phyloP scores from a whole-genome alignment of 2,888 invertebrate genomes.

The Conomelus anceps region DNA sequence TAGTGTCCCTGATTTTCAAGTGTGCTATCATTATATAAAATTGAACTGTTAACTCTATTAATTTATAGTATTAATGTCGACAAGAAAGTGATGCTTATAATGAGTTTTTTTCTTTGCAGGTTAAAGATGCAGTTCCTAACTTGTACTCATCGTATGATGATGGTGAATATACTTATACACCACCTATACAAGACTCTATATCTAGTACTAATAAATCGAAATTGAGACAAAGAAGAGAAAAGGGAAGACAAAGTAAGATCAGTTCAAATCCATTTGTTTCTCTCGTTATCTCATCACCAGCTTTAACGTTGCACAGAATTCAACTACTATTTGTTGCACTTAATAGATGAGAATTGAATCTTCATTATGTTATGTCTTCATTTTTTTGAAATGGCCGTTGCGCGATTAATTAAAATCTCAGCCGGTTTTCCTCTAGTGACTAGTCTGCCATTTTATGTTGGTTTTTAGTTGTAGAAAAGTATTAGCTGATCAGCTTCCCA shows the following conservation, averaged over 20 bases:
- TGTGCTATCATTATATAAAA: no score
- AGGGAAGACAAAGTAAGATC: conserved; percentile 55
- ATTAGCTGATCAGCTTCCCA: not conserved
- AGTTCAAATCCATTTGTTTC: conserved; percentile 15
- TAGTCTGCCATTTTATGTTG: not conserved
- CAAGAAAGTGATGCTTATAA: not conserved
- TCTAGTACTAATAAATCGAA: conserved; percentile 50
- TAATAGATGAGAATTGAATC: conserved; percentile 19
- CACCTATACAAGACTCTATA: conserved; percentile 56
- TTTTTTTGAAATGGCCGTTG: not conserved
- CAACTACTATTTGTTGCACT: not conserved
- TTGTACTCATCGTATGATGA: conserved; percentile 48
- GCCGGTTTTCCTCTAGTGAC: not conserved
- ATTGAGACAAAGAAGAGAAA: conserved; percentile 55
- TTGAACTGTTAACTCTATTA: no score
- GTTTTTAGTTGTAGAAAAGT: not conserved
- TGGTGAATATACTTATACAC: conserved; percentile 58
- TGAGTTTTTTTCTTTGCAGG: conserved; percentile 34
- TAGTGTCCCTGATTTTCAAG: no score
- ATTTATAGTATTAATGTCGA: not conserved
- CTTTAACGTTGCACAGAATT: not conserved
- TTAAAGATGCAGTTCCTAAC: conserved; percentile 54
- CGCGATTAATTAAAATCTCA: not conserved
- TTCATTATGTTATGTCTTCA: conserved; percentile 14
- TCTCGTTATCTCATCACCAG: no score